Evolutionary conservation across 1,140 invertebrate species (phyloP).

Genomic region (Habropoda laboriosa): DNA sequence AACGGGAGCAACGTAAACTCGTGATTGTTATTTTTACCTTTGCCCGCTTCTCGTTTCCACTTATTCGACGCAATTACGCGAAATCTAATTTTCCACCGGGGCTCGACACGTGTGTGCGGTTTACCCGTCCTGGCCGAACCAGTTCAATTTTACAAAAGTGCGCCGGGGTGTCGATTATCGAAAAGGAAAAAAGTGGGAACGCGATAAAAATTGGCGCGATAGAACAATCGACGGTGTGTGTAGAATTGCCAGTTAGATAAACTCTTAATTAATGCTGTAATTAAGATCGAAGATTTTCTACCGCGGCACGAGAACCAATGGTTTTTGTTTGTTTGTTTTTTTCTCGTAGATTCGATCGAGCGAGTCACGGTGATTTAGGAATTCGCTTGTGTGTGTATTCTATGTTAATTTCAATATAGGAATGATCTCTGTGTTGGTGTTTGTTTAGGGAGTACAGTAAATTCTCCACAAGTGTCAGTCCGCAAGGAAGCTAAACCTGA

Average conservation of each 20-base stretch:
- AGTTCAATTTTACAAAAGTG: conserved; percentile 20
- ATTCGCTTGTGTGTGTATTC: neutral
- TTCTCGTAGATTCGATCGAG: neutral
- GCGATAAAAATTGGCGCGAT: conserved; percentile 12
- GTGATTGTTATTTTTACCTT: conserved; percentile 31
- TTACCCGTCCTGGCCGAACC: neutral
- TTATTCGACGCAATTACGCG: conserved; percentile 21
- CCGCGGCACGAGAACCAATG: neutral
- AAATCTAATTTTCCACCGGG: conserved; percentile 25
- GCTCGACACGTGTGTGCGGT: neutral
- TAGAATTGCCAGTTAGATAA: conserved; percentile 10
- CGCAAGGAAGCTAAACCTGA: too few relatives aligned
- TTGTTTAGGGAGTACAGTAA: too few relatives aligned
- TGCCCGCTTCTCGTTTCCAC: neutral
- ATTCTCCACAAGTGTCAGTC: too few relatives aligned
- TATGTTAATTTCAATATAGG: neutral
- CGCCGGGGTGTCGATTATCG: neutral
- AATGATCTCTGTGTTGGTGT: neutral
- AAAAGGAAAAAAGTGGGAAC: neutral
- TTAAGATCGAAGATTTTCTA: conserved; percentile 16
- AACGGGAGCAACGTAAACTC: neutral
- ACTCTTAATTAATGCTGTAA: conserved; percentile 31
- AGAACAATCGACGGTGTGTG: conserved; percentile 16
- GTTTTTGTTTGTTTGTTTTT: neutral
- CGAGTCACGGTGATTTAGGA: neutral